These are phyloP conservation scores for Epinotia demarniana DNA, from an alignment of 2,888 invertebrate species.

Conservation along the genomic window DNA sequence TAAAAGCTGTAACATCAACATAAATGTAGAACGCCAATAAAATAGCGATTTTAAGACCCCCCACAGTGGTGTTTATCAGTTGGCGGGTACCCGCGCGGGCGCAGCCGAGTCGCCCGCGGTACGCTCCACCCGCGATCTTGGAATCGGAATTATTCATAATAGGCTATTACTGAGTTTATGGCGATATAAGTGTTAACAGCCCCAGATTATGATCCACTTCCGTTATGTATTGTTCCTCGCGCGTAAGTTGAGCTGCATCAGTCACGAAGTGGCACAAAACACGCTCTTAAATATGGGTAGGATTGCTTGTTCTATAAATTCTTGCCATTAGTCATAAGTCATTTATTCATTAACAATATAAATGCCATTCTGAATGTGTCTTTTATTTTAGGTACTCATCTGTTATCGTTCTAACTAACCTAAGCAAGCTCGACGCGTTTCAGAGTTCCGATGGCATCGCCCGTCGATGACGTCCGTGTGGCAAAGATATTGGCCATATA, in stretches of 20 bases:
- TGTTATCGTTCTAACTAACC: neutral
- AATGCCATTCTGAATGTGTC: too few species aligned
- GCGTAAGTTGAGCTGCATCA: conserved; percentile 24
- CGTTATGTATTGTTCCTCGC: conserved; percentile 46
- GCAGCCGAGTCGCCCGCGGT: conserved; percentile 29
- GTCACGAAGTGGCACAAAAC: conserved; percentile 3
- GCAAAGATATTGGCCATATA: too few species aligned
- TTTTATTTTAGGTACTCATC: too few species aligned
- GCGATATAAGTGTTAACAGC: conserved; percentile 58
- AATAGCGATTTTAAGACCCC: conserved; percentile 65
- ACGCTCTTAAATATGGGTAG: neutral
- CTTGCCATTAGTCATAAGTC: too few species aligned
- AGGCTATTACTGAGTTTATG: conserved; percentile 59
- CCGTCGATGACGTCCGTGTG: too few species aligned
- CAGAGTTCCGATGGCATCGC: too few species aligned
- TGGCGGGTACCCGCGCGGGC: conserved; percentile 46
- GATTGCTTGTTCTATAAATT: neutral
- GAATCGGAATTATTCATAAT: conserved; percentile 55
- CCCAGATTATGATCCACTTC: conserved; percentile 57
- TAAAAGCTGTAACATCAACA: conserved; percentile 58
- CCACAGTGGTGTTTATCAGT: conserved; percentile 55
- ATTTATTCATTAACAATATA: neutral
- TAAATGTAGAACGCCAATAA: conserved; percentile 58
- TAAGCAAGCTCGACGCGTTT: too few species aligned
- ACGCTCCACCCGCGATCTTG: conserved; percentile 41